Evolutionary conservation across 1,140 invertebrate genomes (phyloP).

Genomic region (Calliopsis andreniformis): DNA sequence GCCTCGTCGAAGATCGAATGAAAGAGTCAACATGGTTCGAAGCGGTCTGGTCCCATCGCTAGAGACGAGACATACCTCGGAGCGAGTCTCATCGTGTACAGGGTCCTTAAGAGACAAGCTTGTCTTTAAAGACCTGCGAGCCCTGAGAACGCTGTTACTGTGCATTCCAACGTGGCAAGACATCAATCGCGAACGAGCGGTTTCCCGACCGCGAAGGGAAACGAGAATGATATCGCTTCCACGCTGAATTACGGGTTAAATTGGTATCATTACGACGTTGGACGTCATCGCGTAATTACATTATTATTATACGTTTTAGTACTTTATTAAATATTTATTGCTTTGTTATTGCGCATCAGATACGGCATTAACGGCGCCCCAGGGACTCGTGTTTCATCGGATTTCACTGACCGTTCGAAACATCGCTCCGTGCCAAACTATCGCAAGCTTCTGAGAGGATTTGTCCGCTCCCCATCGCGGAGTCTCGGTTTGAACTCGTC

Average conservation of each 20-base stretch:
- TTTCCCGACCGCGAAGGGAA: background rate
- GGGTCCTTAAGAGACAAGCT: no score
- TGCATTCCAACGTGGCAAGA: no score
- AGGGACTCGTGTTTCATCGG: conserved; percentile 16
- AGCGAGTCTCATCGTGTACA: no score
- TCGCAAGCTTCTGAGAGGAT: background rate
- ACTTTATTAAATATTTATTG: conserved; percentile 63
- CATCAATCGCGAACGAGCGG: background rate
- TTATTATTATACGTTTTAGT: conserved; percentile 62
- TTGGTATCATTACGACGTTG: conserved; percentile 60
- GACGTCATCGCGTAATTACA: conserved; percentile 55
- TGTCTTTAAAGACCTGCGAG: no score
- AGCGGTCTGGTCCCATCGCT: no score
- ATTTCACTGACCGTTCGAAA: conserved; percentile 33
- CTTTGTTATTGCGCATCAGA: conserved; percentile 59
- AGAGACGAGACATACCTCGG: no score
- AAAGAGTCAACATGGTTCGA: no score
- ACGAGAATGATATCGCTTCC: conserved; percentile 17
- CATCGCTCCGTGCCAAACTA: background rate
- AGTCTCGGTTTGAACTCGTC: no score
- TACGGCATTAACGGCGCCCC: conserved; percentile 54
- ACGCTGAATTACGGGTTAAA: conserved; percentile 59
- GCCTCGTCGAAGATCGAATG: no score
- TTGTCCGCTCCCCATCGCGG: no score
- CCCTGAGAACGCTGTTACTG: no score